These are phyloP conservation scores for Gallirallus australis DNA, from an alignment of 2,797 vertebrate species.

Conservation along the genomic window DNA sequence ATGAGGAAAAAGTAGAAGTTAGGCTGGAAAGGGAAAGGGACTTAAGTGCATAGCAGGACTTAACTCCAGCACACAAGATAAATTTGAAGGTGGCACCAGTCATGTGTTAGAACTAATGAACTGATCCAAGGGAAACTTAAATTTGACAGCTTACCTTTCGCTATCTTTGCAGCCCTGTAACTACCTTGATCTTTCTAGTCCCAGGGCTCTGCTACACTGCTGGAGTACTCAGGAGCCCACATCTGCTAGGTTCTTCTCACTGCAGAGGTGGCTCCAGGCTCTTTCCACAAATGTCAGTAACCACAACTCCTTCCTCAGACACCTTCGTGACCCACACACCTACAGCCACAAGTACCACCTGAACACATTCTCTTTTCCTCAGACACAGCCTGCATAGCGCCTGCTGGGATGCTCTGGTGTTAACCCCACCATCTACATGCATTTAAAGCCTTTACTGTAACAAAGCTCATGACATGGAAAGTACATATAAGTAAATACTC, in stretches of 20 bases:
- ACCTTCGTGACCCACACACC: background rate
- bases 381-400: background rate
- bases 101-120: background rate
- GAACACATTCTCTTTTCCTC: background rate
- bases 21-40: background rate
- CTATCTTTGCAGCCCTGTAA: background rate
- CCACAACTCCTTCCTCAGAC: background rate
- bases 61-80: background rate
- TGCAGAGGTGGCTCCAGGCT: background rate
- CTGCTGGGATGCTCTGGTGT: background rate
- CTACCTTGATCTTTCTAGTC: background rate
- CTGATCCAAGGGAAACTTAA: background rate
- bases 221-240: background rate
- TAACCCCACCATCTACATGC: background rate
- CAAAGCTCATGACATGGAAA: background rate
- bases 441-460: background rate
- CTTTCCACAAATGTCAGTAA: background rate
- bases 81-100: background rate
- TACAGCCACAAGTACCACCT: background rate
- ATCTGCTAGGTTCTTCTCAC: background rate
- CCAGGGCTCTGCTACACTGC: background rate
- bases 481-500: background rate
- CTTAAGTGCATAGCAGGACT: background rate
- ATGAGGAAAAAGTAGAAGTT: accelerated
- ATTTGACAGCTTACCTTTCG: background rate